Evolutionary conservation across 1,140 invertebrate species (phyloP).

Genomic region (Drosophila biarmipes): DNA sequence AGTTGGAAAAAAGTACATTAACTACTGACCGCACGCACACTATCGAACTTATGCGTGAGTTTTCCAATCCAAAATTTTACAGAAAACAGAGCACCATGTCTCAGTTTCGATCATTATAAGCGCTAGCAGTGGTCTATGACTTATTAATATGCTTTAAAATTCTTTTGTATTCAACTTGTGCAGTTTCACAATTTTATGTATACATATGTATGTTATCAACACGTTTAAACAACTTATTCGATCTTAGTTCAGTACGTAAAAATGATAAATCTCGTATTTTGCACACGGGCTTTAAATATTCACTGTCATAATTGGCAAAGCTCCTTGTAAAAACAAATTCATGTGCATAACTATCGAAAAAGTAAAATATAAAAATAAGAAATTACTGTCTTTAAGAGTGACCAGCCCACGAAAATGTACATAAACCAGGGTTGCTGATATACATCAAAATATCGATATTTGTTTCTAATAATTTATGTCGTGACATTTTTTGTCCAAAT

Average conservation of each 20-base stretch:
- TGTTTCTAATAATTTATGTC: too few relatives aligned
- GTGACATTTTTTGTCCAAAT: too few relatives aligned
- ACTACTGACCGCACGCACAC: not conserved
- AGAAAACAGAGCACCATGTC: not conserved
- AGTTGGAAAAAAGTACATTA: not conserved
- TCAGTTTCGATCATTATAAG: not conserved
- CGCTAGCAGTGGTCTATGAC: too few relatives aligned
- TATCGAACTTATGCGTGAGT: too few relatives aligned
- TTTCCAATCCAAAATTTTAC: not conserved
- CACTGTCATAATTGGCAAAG: not conserved
- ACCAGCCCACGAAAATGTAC: not conserved
- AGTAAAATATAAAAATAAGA: not conserved
- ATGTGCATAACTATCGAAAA: not conserved
- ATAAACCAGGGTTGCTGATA: too few relatives aligned
- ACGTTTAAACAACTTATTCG: not conserved
- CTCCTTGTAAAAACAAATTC: not conserved
- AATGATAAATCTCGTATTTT: not conserved
- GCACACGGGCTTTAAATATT: not conserved
- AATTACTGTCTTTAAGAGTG: not conserved
- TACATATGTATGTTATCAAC: not conserved
- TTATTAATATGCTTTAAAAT: not conserved
- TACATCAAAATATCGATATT: too few relatives aligned
- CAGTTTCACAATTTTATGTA: slow-evolving; percentile 9
- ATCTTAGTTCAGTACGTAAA: too few relatives aligned
- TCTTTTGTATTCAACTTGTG: not conserved